phyloP scores from a whole-genome alignment of 2,797 vertebrate genomes.

The Gadopsis marmoratus region DNA sequence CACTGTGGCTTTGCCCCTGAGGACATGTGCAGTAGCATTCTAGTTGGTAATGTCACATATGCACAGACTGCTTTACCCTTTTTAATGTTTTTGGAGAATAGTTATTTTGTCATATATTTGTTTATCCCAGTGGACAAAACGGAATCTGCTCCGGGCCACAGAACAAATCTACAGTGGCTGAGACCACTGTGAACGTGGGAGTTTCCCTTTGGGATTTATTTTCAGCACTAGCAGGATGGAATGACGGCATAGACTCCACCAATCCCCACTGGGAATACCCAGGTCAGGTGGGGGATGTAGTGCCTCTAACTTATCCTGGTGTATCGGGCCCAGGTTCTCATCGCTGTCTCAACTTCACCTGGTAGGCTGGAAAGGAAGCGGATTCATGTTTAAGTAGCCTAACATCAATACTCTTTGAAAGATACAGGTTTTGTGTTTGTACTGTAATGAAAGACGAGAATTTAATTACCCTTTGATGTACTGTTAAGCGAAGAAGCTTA shows the following conservation, averaged over 20 bases:
- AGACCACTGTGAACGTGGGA: slow-evolving; percentile 36
- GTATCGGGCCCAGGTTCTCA: slow-evolving; percentile 26
- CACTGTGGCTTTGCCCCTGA: not conserved
- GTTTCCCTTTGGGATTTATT: slow-evolving; percentile 44
- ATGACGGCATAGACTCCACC: slow-evolving; percentile 37
- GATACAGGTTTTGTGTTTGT: slow-evolving; percentile 8
- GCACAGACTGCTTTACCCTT: not conserved
- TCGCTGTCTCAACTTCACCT: slow-evolving; percentile 16
- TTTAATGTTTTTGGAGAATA: slow-evolving; percentile 5
- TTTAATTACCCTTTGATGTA: slow-evolving; percentile 8
- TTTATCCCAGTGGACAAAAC: slow-evolving; percentile 15
- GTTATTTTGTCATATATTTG: not conserved
- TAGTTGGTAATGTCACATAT: not conserved
- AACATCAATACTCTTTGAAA: slow-evolving; percentile 9
- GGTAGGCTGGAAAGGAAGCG: not conserved
- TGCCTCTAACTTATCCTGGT: slow-evolving; percentile 13
- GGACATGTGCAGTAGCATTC: not conserved
- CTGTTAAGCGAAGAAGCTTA: not conserved
- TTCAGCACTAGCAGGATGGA: slow-evolving; percentile 33
- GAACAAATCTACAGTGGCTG: slow-evolving; percentile 30
- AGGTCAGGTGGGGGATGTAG: slow-evolving; percentile 46
- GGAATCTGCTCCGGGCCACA: slow-evolving; percentile 24
- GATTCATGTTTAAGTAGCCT: not conserved
- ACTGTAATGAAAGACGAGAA: not conserved
- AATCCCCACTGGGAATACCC: slow-evolving; percentile 27